phyloP scores from a whole-genome alignment of 2,888 invertebrate genomes.

The Dyspetes luteomarginatus region DNA sequence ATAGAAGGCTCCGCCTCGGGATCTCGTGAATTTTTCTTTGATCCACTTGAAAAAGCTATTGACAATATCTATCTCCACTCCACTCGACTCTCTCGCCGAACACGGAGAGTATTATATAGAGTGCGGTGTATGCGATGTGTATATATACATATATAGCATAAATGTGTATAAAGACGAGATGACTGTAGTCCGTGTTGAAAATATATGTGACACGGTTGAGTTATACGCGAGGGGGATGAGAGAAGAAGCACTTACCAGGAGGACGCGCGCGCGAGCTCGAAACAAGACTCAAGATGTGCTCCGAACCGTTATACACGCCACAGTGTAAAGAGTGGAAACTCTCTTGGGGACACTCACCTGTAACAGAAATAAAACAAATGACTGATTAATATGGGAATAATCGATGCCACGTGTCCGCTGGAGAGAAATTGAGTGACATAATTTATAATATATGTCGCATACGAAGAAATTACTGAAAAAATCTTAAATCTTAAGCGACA shows the following conservation, averaged over 20 bases:
- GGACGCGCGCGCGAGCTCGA: slow-evolving; percentile 52
- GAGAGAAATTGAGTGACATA: too few relatives aligned
- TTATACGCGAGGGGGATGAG: slow-evolving; percentile 63
- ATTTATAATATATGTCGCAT: too few relatives aligned
- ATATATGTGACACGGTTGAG: slow-evolving; percentile 62
- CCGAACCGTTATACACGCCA: slow-evolving; percentile 56
- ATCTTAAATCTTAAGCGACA: too few relatives aligned
- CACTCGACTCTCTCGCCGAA: slow-evolving; percentile 38
- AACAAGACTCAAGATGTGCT: slow-evolving; percentile 59
- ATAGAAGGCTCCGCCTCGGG: slow-evolving; percentile 55
- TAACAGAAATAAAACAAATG: slow-evolving; percentile 59
- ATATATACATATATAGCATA: slow-evolving; percentile 3
- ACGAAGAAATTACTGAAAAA: too few relatives aligned
- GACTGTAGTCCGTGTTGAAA: slow-evolving; percentile 44
- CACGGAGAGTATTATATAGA: slow-evolving; percentile 23
- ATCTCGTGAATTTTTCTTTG: slow-evolving; percentile 60
- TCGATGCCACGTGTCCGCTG: slow-evolving; percentile 1
- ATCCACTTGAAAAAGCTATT: slow-evolving; percentile 63
- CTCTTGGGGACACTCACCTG: slow-evolving; percentile 68
- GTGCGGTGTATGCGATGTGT: neutral
- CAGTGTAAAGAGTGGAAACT: slow-evolving; percentile 61
- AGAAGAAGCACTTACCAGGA: slow-evolving; percentile 66
- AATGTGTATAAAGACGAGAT: slow-evolving; percentile 32
- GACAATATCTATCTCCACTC: slow-evolving; percentile 61
- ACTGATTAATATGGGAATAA: slow-evolving; percentile 60